Evolutionary conservation across 2,113 vertebrate genomes (phyloP).

Genomic region (Prionailurus bengalensis): DNA sequence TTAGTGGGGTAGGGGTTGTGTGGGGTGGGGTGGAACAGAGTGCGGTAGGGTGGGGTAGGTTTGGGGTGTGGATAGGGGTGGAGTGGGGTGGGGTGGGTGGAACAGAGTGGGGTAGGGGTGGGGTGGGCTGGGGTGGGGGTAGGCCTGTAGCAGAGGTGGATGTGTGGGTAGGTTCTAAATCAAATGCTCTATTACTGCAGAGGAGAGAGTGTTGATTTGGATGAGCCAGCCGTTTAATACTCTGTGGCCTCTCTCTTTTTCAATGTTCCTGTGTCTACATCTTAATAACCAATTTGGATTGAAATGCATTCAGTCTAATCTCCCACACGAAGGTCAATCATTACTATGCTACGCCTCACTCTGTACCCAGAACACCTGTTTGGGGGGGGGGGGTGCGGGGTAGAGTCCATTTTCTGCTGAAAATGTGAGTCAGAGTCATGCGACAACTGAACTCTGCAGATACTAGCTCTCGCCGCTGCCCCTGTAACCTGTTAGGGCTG

Average conservation of each 20-base stretch:
- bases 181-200: not conserved
- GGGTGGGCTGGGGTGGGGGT: not conserved
- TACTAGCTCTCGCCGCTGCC: not conserved
- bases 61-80: too few species aligned
- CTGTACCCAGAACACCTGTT: not conserved
- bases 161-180: rapidly evolving
- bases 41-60: not conserved
- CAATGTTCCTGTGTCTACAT: not conserved
- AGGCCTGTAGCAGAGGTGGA: not conserved
- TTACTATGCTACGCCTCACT: not conserved
- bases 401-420: not conserved
- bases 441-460: not conserved
- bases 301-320: not conserved
- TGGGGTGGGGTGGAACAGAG: not conserved
- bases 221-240: rapidly evolving
- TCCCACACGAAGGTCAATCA: not conserved
- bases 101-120: not conserved
- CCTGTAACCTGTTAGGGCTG: not conserved
- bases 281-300: not conserved
- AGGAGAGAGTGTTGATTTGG: rapidly evolving
- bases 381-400: not conserved
- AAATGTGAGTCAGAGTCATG: not conserved
- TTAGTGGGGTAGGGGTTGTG: too few species aligned
- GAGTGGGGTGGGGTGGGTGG: not conserved
- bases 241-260: not conserved